Percentiles rank a stretch among this genome's conserved stretches.
Conservation (phyloP, 2,888 invertebrate genomes). For the Drosophila merina region DNA sequence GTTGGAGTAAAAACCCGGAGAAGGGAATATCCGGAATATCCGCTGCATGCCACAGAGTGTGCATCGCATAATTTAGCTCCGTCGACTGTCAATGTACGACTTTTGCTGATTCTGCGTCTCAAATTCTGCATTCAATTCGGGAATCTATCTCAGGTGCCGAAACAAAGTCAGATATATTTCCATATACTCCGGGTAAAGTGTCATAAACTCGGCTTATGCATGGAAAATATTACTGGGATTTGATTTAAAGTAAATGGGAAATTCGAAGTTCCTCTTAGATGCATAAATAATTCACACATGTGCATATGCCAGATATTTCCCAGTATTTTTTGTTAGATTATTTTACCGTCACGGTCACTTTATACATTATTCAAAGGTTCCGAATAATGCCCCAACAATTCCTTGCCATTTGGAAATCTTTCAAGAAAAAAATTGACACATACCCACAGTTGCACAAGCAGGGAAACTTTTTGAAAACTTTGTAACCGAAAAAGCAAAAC, state of each 20-base stretch:
- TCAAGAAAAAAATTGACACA: conserved; percentile 13
- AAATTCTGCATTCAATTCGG: conserved; percentile 23
- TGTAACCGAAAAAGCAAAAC: conserved; percentile 20
- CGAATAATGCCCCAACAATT: neutral
- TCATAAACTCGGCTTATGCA: conserved; percentile 43
- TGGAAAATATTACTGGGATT: conserved; percentile 12
- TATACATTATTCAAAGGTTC: neutral
- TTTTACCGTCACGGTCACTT: neutral
- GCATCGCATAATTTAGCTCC: conserved; percentile 50
- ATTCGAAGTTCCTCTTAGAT: conserved; percentile 6
- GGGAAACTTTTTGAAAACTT: conserved; percentile 21
- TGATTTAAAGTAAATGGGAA: conserved; percentile 15
- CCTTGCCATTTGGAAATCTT: neutral
- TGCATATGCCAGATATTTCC: neutral
- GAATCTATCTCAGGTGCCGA: conserved; percentile 39
- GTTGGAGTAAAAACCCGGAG: neutral
- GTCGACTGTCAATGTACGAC: conserved; percentile 52
- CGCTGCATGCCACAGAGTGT: conserved; percentile 12
- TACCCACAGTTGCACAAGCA: neutral
- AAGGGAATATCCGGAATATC: conserved; percentile 1
- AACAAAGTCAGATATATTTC: conserved; percentile 53
- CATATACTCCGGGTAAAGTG: conserved; percentile 8
- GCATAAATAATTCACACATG: too few relatives aligned
- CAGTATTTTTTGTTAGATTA: neutral
- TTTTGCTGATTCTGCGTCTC: conserved; percentile 29